These are phyloP conservation scores for Lophotis ruficrista DNA, from an alignment of 2,113 vertebrate genomes.

Conservation along the genomic window DNA sequence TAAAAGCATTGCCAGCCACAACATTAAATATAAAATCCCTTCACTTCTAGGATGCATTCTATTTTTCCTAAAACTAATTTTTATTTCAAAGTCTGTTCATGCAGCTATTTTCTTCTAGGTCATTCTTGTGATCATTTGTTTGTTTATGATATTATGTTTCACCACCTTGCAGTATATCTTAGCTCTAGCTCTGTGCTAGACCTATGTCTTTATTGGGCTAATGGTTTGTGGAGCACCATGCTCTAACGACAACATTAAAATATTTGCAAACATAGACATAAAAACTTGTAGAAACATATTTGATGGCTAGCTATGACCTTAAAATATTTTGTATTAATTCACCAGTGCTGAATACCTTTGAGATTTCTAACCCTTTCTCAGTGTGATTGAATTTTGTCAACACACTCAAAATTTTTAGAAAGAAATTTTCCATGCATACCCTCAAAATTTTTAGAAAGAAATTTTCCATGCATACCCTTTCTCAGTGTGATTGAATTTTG, in stretches of 20 bases:
- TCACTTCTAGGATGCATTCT: background rate
- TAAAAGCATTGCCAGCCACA: background rate
- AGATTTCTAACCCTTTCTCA: background rate
- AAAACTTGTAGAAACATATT: background rate
- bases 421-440: accelerated
- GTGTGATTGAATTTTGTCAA: background rate
- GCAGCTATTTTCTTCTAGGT: background rate
- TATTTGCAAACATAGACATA: background rate
- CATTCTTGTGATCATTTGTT: background rate
- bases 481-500: background rate
- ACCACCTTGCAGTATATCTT: background rate
- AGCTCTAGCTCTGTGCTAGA: background rate
- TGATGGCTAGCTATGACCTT: background rate
- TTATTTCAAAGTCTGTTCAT: background rate
- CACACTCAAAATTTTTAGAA: background rate
- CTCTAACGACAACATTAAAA: background rate
- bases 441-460: too few species aligned
- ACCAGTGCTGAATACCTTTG: background rate
- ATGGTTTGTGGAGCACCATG: background rate
- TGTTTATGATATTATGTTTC: background rate
- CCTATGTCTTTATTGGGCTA: background rate
- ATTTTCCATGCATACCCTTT: too few species aligned
- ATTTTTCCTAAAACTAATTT: background rate
- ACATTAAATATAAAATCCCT: background rate
- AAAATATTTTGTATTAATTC: background rate